Conservation (phyloP, 2,797 vertebrate species). For the Notolepis coatsorum region DNA sequence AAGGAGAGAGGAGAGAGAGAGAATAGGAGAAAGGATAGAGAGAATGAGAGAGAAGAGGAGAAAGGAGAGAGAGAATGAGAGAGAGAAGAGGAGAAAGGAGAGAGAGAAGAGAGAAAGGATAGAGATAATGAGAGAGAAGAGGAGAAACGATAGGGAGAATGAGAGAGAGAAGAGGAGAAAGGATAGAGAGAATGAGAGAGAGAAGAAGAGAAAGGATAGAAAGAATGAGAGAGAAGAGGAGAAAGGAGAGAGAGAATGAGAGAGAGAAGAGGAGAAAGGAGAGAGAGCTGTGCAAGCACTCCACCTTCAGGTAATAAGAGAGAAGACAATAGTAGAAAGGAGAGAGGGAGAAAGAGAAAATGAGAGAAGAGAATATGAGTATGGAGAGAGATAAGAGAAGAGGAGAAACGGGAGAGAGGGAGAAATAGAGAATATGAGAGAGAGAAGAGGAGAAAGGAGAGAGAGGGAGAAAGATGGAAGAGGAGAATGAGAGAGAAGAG, state of each 20-base stretch:
- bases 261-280: not conserved
- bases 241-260: not conserved
- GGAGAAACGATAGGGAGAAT: slow-evolving; percentile 56
- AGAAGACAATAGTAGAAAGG: no score
- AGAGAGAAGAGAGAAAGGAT: not conserved
- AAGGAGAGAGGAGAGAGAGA: not conserved
- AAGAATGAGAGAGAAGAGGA: no score
- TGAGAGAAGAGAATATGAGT: slow-evolving; percentile 19
- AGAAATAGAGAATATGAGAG: not conserved
- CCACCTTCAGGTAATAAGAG: no score
- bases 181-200: slow-evolving; percentile 54
- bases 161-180: slow-evolving; percentile 67
- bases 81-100: not conserved
- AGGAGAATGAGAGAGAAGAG: no score
- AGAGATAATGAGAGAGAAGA: not conserved
- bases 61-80: not conserved
- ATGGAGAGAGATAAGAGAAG: slow-evolving; percentile 24
- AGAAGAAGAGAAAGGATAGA: not conserved
- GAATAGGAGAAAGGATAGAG: not conserved
- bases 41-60: not conserved
- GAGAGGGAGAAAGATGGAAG: not conserved
- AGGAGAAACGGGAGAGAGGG: slow-evolving; percentile 67
- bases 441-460: not conserved
- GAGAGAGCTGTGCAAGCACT: slow-evolving; percentile 37
- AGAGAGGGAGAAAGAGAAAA: not conserved